A percentile compares a stretch with the other conserved stretches of the same genome.
phyloP scores from a whole-genome alignment of 2,113 vertebrate genomes.

The Fulica atra region DNA sequence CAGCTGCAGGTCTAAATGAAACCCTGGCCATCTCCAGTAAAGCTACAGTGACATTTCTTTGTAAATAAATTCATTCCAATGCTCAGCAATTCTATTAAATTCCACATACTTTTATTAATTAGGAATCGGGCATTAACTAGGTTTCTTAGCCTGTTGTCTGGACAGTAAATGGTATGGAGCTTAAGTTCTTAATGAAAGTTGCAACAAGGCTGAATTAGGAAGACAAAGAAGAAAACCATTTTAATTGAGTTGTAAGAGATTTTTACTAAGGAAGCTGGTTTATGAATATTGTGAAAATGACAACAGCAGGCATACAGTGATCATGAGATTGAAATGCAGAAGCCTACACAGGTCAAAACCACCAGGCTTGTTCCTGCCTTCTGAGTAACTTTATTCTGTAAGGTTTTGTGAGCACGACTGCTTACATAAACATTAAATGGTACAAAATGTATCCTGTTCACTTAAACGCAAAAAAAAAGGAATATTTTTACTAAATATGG shows the following conservation, averaged over 20 bases:
- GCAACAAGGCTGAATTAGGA: background rate
- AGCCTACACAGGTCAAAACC: background rate
- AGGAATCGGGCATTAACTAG: background rate
- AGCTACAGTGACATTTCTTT: background rate
- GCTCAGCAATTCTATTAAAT: background rate
- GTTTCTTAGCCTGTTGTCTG: background rate
- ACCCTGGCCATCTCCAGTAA: background rate
- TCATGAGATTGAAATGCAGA: background rate
- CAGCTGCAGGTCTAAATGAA: background rate
- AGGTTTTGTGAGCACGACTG: background rate
- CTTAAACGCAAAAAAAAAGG: background rate
- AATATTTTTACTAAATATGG: background rate
- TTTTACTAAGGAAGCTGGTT: background rate
- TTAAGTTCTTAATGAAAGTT: background rate
- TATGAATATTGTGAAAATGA: background rate
- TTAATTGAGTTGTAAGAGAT: background rate
- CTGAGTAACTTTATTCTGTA: background rate
- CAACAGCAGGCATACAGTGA: background rate
- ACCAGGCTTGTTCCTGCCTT: background rate
- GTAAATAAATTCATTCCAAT: background rate
- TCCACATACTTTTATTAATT: background rate
- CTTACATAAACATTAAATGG: background rate
- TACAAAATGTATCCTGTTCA: background rate
- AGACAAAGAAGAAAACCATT: background rate
- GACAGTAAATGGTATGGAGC: background rate